Evolutionary conservation across 2,797 vertebrate species (phyloP).

Genomic region (Sebastes variabilis): DNA sequence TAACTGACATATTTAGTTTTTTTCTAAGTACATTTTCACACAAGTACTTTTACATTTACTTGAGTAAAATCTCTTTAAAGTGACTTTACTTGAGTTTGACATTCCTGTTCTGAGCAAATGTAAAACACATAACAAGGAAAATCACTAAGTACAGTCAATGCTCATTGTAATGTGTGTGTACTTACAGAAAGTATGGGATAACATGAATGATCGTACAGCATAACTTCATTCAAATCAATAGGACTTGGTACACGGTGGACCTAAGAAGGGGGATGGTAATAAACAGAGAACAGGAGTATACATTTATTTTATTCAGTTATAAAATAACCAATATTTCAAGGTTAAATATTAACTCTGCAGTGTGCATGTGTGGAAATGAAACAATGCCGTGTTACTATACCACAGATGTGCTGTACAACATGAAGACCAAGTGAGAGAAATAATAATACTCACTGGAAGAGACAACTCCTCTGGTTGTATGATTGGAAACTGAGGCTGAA

Average conservation of each 20-base stretch:
- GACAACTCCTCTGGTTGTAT: fast-evolving
- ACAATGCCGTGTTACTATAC: not conserved
- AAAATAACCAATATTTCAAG: not conserved
- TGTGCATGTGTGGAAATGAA: not conserved
- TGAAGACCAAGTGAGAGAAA: too few species aligned
- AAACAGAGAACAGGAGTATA: not conserved
- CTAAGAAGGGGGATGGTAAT: not conserved
- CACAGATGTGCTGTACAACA: not conserved
- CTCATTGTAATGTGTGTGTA: not conserved
- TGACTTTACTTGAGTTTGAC: not conserved
- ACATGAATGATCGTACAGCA: not conserved
- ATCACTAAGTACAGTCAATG: not conserved
- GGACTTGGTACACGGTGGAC: not conserved
- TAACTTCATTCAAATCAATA: not conserved
- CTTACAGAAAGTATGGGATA: not conserved
- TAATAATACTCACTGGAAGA: not conserved
- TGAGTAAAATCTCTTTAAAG: not conserved
- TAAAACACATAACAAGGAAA: not conserved
- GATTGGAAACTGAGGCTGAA: not conserved
- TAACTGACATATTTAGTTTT: not conserved
- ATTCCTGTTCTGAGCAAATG: not conserved
- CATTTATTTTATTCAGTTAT: not conserved
- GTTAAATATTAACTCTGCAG: not conserved
- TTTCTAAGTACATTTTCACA: not conserved
- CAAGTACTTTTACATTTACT: not conserved